Percentiles rank a stretch among this genome's conserved stretches.
Evolutionary conservation across 2,797 vertebrate species (phyloP).

Genomic region (Epinephelus malabaricus): DNA sequence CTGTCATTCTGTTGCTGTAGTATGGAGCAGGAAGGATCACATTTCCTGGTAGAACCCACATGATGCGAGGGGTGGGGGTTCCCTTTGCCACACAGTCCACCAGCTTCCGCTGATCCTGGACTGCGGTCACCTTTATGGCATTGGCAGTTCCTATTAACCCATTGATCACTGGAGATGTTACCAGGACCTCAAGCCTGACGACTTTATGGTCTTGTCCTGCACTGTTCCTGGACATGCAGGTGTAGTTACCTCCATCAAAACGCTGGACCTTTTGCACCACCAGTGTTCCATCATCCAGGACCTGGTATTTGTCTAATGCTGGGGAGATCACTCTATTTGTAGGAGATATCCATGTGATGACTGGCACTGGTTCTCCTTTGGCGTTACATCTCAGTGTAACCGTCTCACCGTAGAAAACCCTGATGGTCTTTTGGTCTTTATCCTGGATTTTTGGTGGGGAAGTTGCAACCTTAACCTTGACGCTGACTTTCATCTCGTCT

Average conservation of each 20-base stretch:
- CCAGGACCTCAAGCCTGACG: constrained; percentile 84
- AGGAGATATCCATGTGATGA: constrained; percentile 91
- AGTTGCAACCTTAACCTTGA: constrained; percentile 88
- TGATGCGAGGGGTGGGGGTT: constrained; percentile 85
- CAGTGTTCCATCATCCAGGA: constrained; percentile 89
- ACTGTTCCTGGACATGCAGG: constrained; percentile 88
- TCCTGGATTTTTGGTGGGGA: constrained; percentile 85
- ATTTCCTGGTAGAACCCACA: constrained; percentile 94
- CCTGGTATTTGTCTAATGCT: constrained; percentile 88
- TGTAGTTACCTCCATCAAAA: constrained; percentile 94
- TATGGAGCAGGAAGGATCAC: constrained; percentile 92
- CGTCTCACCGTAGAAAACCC: constrained; percentile 88
- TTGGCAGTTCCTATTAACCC: constrained; percentile 78
- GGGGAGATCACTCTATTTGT: constrained; percentile 85
- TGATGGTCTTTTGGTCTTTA: constrained; percentile 71
- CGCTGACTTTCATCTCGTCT: constrained; percentile 93
- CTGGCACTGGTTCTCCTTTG: constrained; percentile 88
- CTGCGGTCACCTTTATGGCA: constrained; percentile 79
- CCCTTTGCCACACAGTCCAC: constrained; percentile 90
- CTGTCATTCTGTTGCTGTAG: constrained; percentile 88
- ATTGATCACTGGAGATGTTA: constrained; percentile 89
- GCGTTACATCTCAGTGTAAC: constrained; percentile 85
- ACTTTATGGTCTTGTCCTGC: constrained; percentile 90
- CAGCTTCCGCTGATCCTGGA: constrained; percentile 82
- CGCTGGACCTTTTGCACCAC: constrained; percentile 90